Evolutionary conservation across 2,797 vertebrate species (phyloP).

Genomic region (Hephaestus fuliginosus): DNA sequence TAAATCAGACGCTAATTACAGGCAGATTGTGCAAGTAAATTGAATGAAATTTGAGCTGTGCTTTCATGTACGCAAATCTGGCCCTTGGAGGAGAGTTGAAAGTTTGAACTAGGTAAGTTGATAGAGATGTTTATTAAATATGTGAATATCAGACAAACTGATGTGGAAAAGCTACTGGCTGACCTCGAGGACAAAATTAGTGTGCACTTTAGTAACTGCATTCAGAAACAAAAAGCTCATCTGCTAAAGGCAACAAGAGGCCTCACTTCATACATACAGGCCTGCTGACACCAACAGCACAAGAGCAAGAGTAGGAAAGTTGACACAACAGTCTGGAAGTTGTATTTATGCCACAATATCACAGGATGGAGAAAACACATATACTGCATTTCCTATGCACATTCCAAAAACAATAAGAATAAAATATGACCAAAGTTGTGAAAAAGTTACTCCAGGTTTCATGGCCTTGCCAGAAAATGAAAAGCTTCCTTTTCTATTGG

Average conservation of each 20-base stretch:
- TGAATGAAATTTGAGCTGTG: slow-evolving; percentile 54
- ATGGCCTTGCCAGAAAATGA: slow-evolving; percentile 42
- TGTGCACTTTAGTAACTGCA: slow-evolving; percentile 6
- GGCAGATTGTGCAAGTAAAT: slow-evolving; percentile 49
- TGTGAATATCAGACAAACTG: background rate
- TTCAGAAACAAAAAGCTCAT: background rate
- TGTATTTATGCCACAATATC: slow-evolving; percentile 11
- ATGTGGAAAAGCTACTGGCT: background rate
- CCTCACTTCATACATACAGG: background rate
- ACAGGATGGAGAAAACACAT: slow-evolving; percentile 18
- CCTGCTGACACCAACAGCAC: slow-evolving; percentile 10
- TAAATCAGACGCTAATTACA: slow-evolving; percentile 68
- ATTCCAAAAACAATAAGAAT: slow-evolving; percentile 25
- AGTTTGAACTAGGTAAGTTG: slow-evolving; percentile 36
- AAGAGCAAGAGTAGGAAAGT: slow-evolving; percentile 9
- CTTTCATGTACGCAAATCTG: slow-evolving; percentile 43
- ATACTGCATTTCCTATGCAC: background rate
- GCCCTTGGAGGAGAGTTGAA: slow-evolving; percentile 15
- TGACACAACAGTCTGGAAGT: slow-evolving; percentile 15
- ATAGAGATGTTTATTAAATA: slow-evolving; percentile 38
- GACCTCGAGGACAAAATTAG: background rate
- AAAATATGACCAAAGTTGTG: slow-evolving; percentile 35
- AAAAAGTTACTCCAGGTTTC: slow-evolving; percentile 31
- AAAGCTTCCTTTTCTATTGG: slow-evolving; percentile 14
- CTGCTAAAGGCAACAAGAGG: background rate